Evolutionary conservation across 1,140 invertebrate genomes (phyloP), one percentile per base, ranked within the genome.

Genomic region (Drosophila santomea): DNA sequence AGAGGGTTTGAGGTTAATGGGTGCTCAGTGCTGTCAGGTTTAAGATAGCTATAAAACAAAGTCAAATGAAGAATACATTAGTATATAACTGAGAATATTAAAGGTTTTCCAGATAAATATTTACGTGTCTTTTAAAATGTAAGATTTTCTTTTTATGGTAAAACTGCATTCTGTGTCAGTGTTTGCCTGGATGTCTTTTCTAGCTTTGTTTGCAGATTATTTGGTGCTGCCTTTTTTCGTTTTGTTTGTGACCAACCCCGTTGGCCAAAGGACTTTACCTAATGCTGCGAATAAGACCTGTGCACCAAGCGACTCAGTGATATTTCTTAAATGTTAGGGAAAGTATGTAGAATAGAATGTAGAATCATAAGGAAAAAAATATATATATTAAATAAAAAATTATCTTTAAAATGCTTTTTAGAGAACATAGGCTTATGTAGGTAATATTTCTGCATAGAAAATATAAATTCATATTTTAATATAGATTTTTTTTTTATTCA

Each of bases 261-360:
- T 81, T 69, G 77, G 56, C 78, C 51, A 88, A 75, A 72, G 71
- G 66, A 88, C 68, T 85, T 86, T 47, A 52, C 35, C 25, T 73
- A 45, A 64, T 38, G 67, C 56, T 80, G 77, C 81, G 74, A 61
- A 85, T 85, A 85, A 80, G 80, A 68, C 50, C 59, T 55, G 67
- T 48, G 62, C 41, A 38, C 25, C n/a, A 56, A 35, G 56, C 75
- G 66, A 74, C 66, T 74, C 68, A 51, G 68, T 35, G 50, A 52
- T 44, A 44, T 74, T 62, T 60, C 45, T 47, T 15, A 44, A 39
- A n/a, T 7, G 38, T 0, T 39, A 0, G 10, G 3, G 20, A 35
- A 17, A 8, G 15, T 43, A 39, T 38, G 25, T 7, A 3, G 0
- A 14, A 17, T 1, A 14, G 10, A 5, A 6, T 20, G 20, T 20